Evolutionary conservation across 2,113 vertebrate species (phyloP), one percentile per base, ranked within the genome.

Genomic region (Pygoscelis antarcticus): DNA sequence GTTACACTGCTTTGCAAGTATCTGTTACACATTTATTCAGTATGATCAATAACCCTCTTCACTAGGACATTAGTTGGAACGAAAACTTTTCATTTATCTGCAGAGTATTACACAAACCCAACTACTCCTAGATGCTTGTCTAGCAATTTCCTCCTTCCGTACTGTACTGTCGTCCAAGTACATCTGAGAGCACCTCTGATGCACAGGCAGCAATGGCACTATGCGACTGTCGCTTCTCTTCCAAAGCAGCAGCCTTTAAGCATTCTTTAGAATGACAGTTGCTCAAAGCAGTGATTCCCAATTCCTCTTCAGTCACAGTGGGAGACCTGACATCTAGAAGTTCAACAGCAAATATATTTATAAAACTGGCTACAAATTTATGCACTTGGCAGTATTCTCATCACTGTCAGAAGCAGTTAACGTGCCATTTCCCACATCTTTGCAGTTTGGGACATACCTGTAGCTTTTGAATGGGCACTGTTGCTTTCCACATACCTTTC

Each of bases 271-370:
- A 88, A 55, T 25, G 57, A 94, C 70, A 91, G 83, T 26, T 65
- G 46, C 81, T 91, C 89, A 94, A 93, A 95, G 87, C 40, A 93
- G 70, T 22, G 62, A 90, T 70, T 91, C 70, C 58, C 81, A 92
- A 2, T 21, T 91, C 52, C 65, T 79, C 34, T 69, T 83, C 83
- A 84, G 84, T 58, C 78, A 82, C 89, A 85, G 77, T 47, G 66
- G 81, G 84, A 94, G 44, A 79, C 22, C 65, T 72, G 61, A 95
- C 71, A 91, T 72, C 83, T 94, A 95, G 1, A 94, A 91, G 68
- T 76, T 96, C 77, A 95, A 84, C 49, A 85, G 61, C 77, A 95
- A 93, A 86, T 54, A 36, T 7, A 84, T 95, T 96, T 95, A 89
- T 80, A 90, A 89, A 89, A 77, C 78, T 80, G 62, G 70, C 46